Percentiles rank a stretch among this genome's conserved stretches.
These are phyloP conservation scores for Ptyas mucosa DNA, from an alignment of 2,113 vertebrate genomes.

Conservation along the genomic window DNA sequence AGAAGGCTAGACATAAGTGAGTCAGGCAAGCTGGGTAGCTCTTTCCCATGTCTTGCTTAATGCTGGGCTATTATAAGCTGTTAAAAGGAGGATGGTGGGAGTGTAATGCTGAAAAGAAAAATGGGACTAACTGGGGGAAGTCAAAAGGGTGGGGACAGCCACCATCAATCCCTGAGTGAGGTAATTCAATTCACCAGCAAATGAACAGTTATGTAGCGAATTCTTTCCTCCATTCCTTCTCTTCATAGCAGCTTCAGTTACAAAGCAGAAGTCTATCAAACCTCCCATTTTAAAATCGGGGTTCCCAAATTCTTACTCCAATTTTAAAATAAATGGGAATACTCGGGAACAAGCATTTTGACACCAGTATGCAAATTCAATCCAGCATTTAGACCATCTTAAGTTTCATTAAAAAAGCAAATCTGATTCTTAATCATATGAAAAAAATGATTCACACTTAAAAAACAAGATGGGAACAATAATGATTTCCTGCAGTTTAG, in stretches of 20 bases:
- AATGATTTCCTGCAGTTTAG: neutral
- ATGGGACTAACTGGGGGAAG: neutral
- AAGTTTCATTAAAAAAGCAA: neutral
- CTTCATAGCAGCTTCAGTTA: neutral
- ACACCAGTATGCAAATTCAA: neutral
- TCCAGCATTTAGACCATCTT: neutral
- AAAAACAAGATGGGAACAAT: neutral
- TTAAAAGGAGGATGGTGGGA: neutral
- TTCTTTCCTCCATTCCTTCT: neutral
- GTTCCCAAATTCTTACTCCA: neutral
- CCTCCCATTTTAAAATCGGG: neutral
- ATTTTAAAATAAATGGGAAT: neutral
- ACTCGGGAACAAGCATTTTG: neutral
- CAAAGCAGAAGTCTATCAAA: constrained; percentile 10
- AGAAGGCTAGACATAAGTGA: constrained; percentile 20
- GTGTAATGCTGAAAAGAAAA: neutral
- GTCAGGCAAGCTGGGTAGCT: neutral
- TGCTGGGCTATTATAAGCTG: neutral
- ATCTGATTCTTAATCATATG: neutral
- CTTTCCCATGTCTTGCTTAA: constrained; percentile 10
- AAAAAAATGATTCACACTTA: neutral
- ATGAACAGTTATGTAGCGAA: neutral
- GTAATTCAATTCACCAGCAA: neutral
- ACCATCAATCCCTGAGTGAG: neutral
- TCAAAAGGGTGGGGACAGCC: neutral